phyloP scores from a whole-genome alignment of 2,797 vertebrate species.

The Heliangelus exortis region DNA sequence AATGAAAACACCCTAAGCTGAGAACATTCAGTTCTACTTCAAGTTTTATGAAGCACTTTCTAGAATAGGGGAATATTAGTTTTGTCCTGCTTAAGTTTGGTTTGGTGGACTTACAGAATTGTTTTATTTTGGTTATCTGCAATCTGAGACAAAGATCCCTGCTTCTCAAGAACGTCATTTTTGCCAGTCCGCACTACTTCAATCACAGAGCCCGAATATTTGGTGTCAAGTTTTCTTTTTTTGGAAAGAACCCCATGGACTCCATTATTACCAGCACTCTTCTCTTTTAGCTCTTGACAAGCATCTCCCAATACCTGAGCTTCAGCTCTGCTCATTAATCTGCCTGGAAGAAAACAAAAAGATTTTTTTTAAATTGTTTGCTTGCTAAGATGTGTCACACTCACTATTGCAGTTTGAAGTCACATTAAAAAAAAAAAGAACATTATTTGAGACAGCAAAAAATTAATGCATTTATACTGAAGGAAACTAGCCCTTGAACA shows the following conservation, averaged over 20 bases:
- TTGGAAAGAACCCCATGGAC: slow-evolving; percentile 3
- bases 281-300: slow-evolving; percentile 27
- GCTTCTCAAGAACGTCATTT: neutral
- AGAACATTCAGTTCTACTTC: neutral
- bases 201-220: slow-evolving; percentile 65
- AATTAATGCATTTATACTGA: neutral
- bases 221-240: slow-evolving; percentile 68
- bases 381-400: neutral
- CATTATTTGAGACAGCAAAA: neutral
- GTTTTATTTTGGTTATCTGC: slow-evolving; percentile 26
- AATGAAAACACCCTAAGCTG: neutral
- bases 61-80: neutral
- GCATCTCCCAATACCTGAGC: neutral
- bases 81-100: neutral
- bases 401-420: neutral
- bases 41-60: neutral
- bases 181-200: slow-evolving; percentile 45
- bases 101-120: slow-evolving; percentile 60
- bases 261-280: slow-evolving; percentile 3
- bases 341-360: slow-evolving; percentile 70
- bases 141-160: neutral
- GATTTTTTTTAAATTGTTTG: neutral
- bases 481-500: neutral
- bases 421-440: neutral
- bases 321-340: slow-evolving; percentile 74